These are phyloP conservation scores for Chiloscyllium punctatum DNA, from an alignment of 2,797 vertebrate genomes.

Conservation along the genomic window DNA sequence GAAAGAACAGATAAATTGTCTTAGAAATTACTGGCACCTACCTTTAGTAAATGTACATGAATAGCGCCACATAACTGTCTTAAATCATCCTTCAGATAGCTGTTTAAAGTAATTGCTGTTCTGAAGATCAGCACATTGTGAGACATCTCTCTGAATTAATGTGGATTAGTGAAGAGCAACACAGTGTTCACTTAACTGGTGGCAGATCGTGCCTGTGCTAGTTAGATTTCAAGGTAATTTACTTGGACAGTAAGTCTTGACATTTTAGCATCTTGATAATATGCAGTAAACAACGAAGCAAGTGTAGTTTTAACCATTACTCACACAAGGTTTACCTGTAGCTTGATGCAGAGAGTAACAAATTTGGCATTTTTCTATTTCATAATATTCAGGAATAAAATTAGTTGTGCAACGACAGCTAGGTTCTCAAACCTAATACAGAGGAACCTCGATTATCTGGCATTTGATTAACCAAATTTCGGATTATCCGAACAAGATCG, in stretches of 20 bases:
- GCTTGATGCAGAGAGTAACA: background rate
- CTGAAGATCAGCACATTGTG: background rate
- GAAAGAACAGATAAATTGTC: background rate
- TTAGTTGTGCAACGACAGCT: background rate
- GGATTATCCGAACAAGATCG: too few relatives aligned
- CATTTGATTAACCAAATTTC: too few relatives aligned
- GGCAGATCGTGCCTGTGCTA: background rate
- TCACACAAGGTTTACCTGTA: background rate
- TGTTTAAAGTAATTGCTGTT: background rate
- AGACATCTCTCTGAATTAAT: background rate
- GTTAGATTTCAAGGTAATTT: background rate
- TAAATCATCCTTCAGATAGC: background rate
- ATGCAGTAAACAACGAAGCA: background rate
- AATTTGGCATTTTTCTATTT: background rate
- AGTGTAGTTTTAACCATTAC: background rate
- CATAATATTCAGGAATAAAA: background rate
- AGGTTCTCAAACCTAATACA: background rate
- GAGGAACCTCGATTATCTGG: too few relatives aligned
- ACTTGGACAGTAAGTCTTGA: background rate
- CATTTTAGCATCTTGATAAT: background rate
- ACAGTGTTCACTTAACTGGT: background rate
- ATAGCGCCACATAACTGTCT: background rate
- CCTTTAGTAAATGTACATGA: background rate
- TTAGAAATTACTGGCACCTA: background rate
- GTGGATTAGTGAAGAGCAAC: background rate